A percentile compares a stretch with the other conserved stretches of the same genome.
Conservation (phyloP, 2,797 vertebrate species). For the Harpagifer antarcticus region DNA sequence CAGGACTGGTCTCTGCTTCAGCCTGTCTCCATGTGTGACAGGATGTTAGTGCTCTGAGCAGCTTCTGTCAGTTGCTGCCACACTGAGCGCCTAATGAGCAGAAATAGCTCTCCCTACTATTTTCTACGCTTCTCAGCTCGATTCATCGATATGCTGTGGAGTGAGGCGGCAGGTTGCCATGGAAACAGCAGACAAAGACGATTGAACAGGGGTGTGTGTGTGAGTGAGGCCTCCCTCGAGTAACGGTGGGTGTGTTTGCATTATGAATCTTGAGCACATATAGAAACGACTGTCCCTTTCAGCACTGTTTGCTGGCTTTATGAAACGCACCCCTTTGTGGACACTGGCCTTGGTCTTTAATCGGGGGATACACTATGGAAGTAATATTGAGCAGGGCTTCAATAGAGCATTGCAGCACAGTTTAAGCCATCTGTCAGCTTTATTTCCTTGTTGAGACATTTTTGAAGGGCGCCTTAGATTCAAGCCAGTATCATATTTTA, state of each 20-base stretch:
- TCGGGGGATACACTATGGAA: not conserved
- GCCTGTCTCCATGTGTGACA: conserved; percentile 14
- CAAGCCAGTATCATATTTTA: not conserved
- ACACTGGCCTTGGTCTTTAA: not conserved
- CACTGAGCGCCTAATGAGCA: conserved; percentile 70
- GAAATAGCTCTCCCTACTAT: conserved; percentile 64
- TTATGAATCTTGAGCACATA: conserved; percentile 41
- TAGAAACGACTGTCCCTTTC: conserved; percentile 5
- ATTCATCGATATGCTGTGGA: conserved; percentile 65
- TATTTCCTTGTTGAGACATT: conserved; percentile 31
- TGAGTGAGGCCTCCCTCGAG: conserved; percentile 47
- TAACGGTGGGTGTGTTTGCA: conserved; percentile 37
- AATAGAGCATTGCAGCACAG: conserved; percentile 14
- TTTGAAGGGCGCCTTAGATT: conserved; percentile 20
- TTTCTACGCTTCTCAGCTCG: conserved; percentile 47
- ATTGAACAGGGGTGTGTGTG: conserved; percentile 41
- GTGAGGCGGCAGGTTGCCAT: conserved; percentile 77
- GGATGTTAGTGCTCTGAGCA: conserved; percentile 33
- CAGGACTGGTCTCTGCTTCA: conserved; percentile 15
- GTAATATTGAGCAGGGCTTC: conserved; percentile 8
- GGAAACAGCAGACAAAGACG: conserved; percentile 80
- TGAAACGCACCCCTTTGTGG: not conserved
- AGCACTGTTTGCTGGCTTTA: conserved; percentile 2
- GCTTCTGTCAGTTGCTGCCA: conserved; percentile 57
- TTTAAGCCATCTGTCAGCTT: conserved; percentile 27